These are phyloP conservation scores for Alcis repandata DNA, from an alignment of 2,888 invertebrate genomes.

Conservation along the genomic window DNA sequence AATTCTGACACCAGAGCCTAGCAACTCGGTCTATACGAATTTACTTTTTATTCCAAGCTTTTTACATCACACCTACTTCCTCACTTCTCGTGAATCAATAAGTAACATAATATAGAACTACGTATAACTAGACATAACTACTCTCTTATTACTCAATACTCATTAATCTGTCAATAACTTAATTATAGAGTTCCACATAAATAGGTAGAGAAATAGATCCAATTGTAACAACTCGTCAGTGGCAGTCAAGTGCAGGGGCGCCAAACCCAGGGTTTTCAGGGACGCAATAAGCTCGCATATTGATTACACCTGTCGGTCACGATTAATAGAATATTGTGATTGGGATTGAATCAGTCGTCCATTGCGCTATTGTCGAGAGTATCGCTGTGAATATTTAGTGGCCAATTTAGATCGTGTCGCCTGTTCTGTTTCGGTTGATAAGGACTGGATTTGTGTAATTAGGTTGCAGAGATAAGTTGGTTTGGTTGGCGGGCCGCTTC, in stretches of 20 bases:
- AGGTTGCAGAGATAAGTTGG: slow-evolving; percentile 7
- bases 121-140: too few relatives aligned
- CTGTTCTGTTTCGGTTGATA: slow-evolving; percentile 19
- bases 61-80: too few relatives aligned
- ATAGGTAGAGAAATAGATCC: background rate
- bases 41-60: too few relatives aligned
- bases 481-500: background rate
- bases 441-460: slow-evolving; percentile 29
- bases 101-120: too few relatives aligned
- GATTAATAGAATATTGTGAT: slow-evolving; percentile 85
- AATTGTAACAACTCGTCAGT: background rate
- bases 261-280: slow-evolving; percentile 29
- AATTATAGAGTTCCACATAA: background rate
- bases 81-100: too few relatives aligned
- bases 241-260: slow-evolving; percentile 35
- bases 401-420: slow-evolving; percentile 71
- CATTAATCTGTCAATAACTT: background rate
- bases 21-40: too few relatives aligned
- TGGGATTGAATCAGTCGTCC: slow-evolving; percentile 82
- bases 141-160: too few relatives aligned
- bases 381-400: slow-evolving; percentile 83
- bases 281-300: slow-evolving; percentile 56
- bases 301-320: slow-evolving; percentile 85
- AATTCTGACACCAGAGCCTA: too few relatives aligned
- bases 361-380: slow-evolving; percentile 78